Base-by-base conservation (phyloP, 2,888 invertebrate species). In the Drosophila antonietae region DNA sequence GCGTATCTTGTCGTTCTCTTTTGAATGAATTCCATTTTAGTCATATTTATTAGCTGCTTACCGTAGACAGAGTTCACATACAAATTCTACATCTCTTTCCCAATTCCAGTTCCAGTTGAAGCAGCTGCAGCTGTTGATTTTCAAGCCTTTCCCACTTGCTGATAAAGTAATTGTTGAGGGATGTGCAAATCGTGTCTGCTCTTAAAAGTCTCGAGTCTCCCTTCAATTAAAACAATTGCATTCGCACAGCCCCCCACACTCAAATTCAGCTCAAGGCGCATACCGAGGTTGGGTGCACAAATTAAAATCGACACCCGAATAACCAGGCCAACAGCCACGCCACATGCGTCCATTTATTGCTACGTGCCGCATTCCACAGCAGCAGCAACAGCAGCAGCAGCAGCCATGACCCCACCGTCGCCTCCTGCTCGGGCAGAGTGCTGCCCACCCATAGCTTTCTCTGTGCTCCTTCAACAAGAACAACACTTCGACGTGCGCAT, bases 401-500 rank as follows among this genome's bases (percentile, higher is more conserved):
- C 31, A 23, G 23, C 46, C 28, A n/a, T 18, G 4, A 4, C 44
- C 31, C 12, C 7, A 2, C 35, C 55, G 1, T 6, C 33, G 6
- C 5, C 53, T n/a, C 47, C 8, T 10, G 8, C 15, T 23, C 43
- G 0, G 6, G 0, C 37, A 0, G 18, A 7, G 4, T 46, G 14
- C 44, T 44, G 20, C 7, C 47, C 61, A 44, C 46, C 65, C 35
- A 53, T 39, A 47, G 56, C 70, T 55, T 41, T 51, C 62, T 60
- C 75, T 56, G 51, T 31, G 49, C 73, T 63, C 63, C 64, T 70
- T 75, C 66, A 88, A 75, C 83, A 86, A 78, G 89, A 91, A 90
- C 88, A 91, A 89, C 91, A 91, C 91, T 90, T 88, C 69, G 79
- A 79, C 76, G 80, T 75, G 88, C 88, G 89, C 91, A 91, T 91